Evolutionary conservation across 1,140 invertebrate genomes (phyloP), one percentile per base, ranked within the genome.

Genomic region (Drosophila santomea): DNA sequence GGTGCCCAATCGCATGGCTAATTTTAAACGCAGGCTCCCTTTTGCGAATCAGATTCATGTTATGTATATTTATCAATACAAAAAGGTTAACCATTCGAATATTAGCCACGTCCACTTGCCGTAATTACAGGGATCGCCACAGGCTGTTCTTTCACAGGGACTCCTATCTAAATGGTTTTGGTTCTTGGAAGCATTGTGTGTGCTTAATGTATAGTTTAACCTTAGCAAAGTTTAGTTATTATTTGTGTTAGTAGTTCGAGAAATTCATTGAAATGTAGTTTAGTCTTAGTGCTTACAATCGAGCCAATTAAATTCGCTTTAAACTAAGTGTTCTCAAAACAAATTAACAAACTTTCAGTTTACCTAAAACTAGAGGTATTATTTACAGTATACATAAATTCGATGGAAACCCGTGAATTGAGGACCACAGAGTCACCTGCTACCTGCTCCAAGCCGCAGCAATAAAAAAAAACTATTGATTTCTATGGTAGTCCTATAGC

Each of bases 21-120:
- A 83, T 63, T 68, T 88, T 88, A 86, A 82, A 86, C 52, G 17
- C 59, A 14, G 44, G 36, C 60, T 28, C 62, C 4, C 35, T 28
- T 64, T 41, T 50, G 25, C 52, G 45, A 52, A 50, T 56, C 41
- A 71, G 60, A 45, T 68, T 68, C 60, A 39, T 35, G 12, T 52
- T 68, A 38, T 68, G 66, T 68, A 38, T 68, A 68, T 68, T 66
- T 28, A 32, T 68, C 60, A 45, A 52, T 68, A 68, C 45, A 68
- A 68, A 68, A 64, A 47, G 38, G 32, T 66, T 66, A 63, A 36
- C 45, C 36, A 50, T 60, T 48, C 62, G 25, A 60, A 25, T 66
- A 32, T 39, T 38, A 47, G 56, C 48, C 48, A 28, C 36, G 28
- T 57, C 14, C 17, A 36, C 51, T 62, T 25, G 60, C 39, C 6